These are phyloP conservation scores for Cardiocondyla obscurior DNA, from an alignment of 1,140 invertebrate genomes.

Conservation along the genomic window DNA sequence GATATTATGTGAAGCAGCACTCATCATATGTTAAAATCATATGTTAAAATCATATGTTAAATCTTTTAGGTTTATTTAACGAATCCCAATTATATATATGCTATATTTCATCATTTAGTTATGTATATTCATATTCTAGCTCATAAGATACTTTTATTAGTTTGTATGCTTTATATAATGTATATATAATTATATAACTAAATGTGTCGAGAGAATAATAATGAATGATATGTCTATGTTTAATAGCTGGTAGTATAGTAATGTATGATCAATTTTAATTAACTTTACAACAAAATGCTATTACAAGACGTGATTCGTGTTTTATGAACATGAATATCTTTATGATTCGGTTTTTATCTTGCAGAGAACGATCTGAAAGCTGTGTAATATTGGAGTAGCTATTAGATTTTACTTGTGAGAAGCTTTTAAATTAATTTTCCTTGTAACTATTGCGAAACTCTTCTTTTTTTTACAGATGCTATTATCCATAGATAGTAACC, in stretches of 20 bases:
- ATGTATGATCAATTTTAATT: conserved; percentile 21
- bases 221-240: conserved; percentile 63
- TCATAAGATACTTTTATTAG: conserved; percentile 66
- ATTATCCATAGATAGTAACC: neutral
- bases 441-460: neutral
- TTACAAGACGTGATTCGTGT: neutral
- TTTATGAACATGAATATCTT: neutral
- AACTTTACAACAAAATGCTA: conserved; percentile 7
- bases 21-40: conserved; percentile 21
- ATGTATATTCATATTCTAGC: conserved; percentile 54
- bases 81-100: conserved; percentile 5
- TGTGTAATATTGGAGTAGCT: conserved; percentile 28
- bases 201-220: conserved; percentile 59
- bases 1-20: neutral
- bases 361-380: conserved; percentile 19
- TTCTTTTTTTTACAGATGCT: neutral
- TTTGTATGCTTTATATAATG: conserved; percentile 59
- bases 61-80: conserved; percentile 51
- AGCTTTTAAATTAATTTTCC: conserved; percentile 18
- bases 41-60: too few relatives aligned
- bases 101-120: conserved; percentile 55
- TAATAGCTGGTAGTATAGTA: conserved; percentile 44
- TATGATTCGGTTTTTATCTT: conserved; percentile 33
- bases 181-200: conserved; percentile 68
- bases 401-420: conserved; percentile 17